Evolutionary conservation across 2,797 vertebrate genomes (phyloP).

Genomic region (Falco berigora): DNA sequence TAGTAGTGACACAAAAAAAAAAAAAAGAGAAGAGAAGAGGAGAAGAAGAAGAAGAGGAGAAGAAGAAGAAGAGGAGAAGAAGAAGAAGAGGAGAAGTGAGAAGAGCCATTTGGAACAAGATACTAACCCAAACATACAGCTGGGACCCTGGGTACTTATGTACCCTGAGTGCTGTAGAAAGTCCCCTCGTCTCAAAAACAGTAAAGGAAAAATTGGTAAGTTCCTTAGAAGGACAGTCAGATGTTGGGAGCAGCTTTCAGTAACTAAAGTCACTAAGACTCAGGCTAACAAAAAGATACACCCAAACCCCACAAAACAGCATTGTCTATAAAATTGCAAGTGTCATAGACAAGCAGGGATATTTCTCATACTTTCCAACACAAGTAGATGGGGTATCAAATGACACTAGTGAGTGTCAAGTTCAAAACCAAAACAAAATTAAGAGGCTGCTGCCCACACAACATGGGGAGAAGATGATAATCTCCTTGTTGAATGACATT

Average conservation of each 20-base stretch:
- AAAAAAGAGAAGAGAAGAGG: neutral
- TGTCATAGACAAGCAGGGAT: neutral
- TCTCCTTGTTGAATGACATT: neutral
- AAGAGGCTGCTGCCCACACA: neutral
- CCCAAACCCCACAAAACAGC: neutral
- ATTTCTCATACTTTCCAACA: neutral
- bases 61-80: no score
- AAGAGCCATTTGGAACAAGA: neutral
- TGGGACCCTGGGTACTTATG: neutral
- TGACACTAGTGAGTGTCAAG: neutral
- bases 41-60: no score
- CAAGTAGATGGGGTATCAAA: neutral
- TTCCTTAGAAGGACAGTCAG: neutral
- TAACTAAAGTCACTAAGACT: neutral
- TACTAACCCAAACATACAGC: neutral
- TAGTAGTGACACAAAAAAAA: neutral
- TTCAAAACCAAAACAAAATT: neutral
- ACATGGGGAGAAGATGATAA: neutral
- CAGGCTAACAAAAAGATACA: neutral
- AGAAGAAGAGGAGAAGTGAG: no score
- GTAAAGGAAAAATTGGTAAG: neutral
- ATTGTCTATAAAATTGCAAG: neutral
- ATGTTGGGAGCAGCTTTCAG: neutral
- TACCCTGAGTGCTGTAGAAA: neutral
- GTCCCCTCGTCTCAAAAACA: neutral